These are phyloP conservation scores for Aphaenogaster floridana DNA, from an alignment of 1,140 invertebrate species.

Conservation along the genomic window DNA sequence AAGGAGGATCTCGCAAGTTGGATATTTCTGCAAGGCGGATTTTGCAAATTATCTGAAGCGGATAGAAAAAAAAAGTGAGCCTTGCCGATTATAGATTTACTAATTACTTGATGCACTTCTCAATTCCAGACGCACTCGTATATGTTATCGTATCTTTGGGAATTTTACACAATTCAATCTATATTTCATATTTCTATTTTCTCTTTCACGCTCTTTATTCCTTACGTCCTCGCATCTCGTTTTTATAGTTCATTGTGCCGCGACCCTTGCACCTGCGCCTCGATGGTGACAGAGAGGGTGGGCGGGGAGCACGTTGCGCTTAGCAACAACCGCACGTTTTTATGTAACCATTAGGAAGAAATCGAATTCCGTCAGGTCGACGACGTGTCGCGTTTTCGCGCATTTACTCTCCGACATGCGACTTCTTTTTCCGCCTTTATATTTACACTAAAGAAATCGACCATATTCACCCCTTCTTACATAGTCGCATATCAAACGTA, in stretches of 20 bases:
- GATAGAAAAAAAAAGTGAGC: too few species aligned
- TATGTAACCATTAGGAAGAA: slow-evolving; percentile 40
- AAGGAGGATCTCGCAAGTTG: neutral
- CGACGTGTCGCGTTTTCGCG: neutral
- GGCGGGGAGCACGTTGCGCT: slow-evolving; percentile 22
- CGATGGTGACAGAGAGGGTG: neutral
- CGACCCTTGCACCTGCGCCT: slow-evolving; percentile 43
- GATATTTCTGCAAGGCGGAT: neutral
- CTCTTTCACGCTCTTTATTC: neutral
- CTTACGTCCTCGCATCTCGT: neutral
- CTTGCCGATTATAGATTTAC: neutral
- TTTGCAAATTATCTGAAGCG: neutral
- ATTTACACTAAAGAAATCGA: neutral
- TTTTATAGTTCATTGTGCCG: slow-evolving; percentile 49
- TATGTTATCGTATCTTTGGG: neutral
- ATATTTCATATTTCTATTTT: neutral
- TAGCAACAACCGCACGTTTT: slow-evolving; percentile 60
- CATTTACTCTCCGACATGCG: neutral
- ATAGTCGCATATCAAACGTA: neutral
- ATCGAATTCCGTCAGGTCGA: slow-evolving; percentile 26
- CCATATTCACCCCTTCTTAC: neutral
- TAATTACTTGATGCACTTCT: neutral
- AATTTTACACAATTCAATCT: neutral
- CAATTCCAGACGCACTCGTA: too few species aligned
- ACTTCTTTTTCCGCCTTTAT: neutral